A percentile compares a stretch with the other conserved stretches of the same genome.
Evolutionary conservation across 2,113 vertebrate genomes (phyloP).

Genomic region (Larimichthys polyactis): DNA sequence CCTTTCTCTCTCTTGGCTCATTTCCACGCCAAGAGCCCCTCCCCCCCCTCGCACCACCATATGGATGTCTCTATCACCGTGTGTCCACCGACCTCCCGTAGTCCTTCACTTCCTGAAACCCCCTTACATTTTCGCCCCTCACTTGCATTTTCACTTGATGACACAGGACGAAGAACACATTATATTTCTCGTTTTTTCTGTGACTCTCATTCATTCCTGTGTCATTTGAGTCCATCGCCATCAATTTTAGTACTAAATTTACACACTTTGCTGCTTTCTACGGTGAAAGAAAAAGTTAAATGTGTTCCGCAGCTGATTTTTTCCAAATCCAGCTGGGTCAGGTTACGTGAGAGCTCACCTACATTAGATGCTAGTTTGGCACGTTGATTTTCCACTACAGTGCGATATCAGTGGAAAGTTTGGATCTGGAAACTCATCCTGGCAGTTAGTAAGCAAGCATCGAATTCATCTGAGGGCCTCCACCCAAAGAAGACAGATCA

Average conservation of each 20-base stretch:
- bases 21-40: constrained; percentile 29
- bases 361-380: constrained; percentile 29
- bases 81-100: constrained; percentile 63
- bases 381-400: background rate
- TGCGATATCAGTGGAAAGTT: background rate
- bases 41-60: constrained; percentile 46
- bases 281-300: background rate
- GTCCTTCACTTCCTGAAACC: constrained; percentile 52
- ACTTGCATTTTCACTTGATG: background rate
- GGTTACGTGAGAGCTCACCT: constrained; percentile 5
- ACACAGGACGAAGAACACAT: background rate
- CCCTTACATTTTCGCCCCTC: background rate
- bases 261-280: background rate
- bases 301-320: background rate
- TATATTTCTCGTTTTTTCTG: background rate
- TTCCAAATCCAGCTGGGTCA: constrained; percentile 23
- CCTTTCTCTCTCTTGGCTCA: constrained; percentile 20
- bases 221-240: background rate
- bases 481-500: constrained; percentile 5
- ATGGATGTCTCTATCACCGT: constrained; percentile 53
- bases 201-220: too few relatives aligned
- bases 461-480: constrained; percentile 9
- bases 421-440: constrained; percentile 33
- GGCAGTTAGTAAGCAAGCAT: constrained; percentile 13
- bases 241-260: background rate